Evolutionary conservation across 2,113 vertebrate genomes (phyloP).

Genomic region (Stegostoma tigrinum): DNA sequence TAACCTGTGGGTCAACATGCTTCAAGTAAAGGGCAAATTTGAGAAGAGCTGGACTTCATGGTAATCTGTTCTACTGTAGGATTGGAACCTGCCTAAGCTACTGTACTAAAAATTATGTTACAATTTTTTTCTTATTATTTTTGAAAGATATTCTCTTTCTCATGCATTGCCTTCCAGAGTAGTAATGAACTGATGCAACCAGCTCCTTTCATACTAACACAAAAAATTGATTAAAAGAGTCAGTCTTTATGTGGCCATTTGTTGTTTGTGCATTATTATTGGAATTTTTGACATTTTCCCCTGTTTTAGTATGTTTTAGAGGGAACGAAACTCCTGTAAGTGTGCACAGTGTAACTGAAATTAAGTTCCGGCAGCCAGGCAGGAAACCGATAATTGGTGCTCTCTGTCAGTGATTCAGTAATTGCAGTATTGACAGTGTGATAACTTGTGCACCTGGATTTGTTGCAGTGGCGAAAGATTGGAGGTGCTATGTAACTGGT

Average conservation of each 20-base stretch:
- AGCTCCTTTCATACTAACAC: not conserved
- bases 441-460: not conserved
- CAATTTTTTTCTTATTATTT: too few species aligned
- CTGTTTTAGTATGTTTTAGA: not conserved
- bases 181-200: not conserved
- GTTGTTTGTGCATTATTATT: not conserved
- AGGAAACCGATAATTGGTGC: not conserved
- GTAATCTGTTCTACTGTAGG: too few species aligned
- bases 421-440: not conserved
- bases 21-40: too few species aligned
- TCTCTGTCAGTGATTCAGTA: not conserved
- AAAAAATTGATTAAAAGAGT: not conserved
- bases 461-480: not conserved
- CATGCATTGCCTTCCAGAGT: not conserved
- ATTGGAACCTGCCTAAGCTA: not conserved
- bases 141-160: not conserved
- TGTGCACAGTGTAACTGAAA: not conserved
- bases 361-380: not conserved
- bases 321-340: not conserved
- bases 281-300: not conserved
- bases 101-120: not conserved
- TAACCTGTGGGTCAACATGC: too few species aligned
- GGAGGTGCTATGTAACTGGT: not conserved
- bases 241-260: not conserved
- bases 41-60: too few species aligned